Evolutionary conservation across 1,140 invertebrate genomes (phyloP).

Genomic region (Heliconius nattereri): DNA sequence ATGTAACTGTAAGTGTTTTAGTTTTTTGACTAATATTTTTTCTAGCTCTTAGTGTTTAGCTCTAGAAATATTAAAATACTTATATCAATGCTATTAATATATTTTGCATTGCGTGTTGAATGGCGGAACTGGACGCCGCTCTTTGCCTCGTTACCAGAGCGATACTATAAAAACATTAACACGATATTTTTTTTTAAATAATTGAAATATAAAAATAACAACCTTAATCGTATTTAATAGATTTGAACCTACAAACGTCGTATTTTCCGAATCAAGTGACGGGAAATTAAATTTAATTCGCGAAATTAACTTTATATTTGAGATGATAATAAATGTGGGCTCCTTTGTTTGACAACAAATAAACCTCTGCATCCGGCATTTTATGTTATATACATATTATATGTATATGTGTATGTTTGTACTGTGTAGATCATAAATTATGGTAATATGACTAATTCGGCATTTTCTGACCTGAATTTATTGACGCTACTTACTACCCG

Average conservation of each 20-base stretch:
- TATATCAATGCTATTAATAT: too few species aligned
- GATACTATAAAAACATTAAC: too few species aligned
- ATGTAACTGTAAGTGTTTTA: too few species aligned
- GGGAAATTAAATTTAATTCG: not conserved
- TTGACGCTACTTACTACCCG: not conserved
- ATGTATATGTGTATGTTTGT: not conserved
- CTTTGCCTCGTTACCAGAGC: too few species aligned
- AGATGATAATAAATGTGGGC: conserved; percentile 6
- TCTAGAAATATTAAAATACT: too few species aligned
- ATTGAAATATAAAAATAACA: too few species aligned
- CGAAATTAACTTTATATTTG: conserved; percentile 6
- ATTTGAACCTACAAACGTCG: not conserved
- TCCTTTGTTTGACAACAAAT: conserved; percentile 12
- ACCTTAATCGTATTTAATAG: not conserved
- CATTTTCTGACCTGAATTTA: not conserved
- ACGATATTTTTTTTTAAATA: too few species aligned
- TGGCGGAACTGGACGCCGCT: too few species aligned
- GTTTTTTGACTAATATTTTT: too few species aligned
- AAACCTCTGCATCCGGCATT: conserved; percentile 9
- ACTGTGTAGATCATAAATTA: not conserved
- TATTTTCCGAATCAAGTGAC: not conserved
- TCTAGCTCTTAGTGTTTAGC: too few species aligned
- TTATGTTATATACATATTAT: not conserved
- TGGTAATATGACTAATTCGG: not conserved
- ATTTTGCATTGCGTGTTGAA: too few species aligned